Percentiles rank a stretch among this genome's conserved stretches.
Conservation (phyloP, 2,888 invertebrate species). For the Lepetodrilus schrolli region DNA sequence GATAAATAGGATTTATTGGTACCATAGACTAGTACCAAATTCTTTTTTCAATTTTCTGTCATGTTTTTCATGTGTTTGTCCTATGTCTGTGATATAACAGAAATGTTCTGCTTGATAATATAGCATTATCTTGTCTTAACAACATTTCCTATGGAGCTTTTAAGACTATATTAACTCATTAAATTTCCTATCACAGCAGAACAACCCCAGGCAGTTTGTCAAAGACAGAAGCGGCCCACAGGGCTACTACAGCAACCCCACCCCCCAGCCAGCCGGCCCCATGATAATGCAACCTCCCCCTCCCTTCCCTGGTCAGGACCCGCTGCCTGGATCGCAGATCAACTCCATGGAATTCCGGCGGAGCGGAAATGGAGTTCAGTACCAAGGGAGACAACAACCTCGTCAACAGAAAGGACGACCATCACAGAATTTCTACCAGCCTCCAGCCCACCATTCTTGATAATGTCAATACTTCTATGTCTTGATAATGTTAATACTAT, state of each 20-base stretch:
- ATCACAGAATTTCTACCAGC: slow-evolving; percentile 54
- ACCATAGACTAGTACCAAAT: too few species aligned
- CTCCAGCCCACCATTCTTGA: slow-evolving; percentile 48
- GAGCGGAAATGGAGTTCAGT: slow-evolving; percentile 52
- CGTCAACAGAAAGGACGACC: slow-evolving; percentile 44
- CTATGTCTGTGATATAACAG: background rate
- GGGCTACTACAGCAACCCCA: slow-evolving; percentile 43
- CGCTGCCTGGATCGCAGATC: slow-evolving; percentile 32
- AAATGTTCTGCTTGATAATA: background rate
- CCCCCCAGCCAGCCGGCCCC: slow-evolving; percentile 21
- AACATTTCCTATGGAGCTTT: too few species aligned
- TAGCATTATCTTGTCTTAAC: background rate
- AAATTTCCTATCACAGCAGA: background rate
- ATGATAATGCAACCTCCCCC: slow-evolving; percentile 36
- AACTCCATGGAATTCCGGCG: slow-evolving; percentile 62
- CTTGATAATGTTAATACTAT: too few species aligned
- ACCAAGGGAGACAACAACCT: slow-evolving; percentile 82
- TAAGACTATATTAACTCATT: background rate
- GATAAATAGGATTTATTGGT: too few species aligned
- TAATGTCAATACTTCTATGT: too few species aligned
- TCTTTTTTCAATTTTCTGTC: too few species aligned
- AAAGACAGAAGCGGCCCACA: slow-evolving; percentile 34
- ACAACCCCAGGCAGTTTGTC: slow-evolving; percentile 17
- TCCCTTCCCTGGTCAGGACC: slow-evolving; percentile 33
- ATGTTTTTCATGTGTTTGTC: background rate